Base-by-base conservation (phyloP, 2,797 vertebrate genomes). In the Antrozous pallidus region DNA sequence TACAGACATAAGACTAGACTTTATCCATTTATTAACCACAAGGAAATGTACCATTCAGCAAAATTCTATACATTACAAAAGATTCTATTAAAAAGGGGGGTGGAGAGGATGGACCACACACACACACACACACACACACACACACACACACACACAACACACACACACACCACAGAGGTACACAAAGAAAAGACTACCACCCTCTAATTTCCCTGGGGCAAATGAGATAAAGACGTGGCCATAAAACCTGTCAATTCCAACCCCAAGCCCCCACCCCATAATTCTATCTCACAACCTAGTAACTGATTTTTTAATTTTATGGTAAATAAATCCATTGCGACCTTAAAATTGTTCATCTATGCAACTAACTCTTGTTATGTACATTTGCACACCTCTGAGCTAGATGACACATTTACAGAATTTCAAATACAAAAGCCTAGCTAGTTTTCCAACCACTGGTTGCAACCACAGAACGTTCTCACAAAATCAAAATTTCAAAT, bases 1-100 rank as follows among this genome's bases (percentile, higher is more conserved):
- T 98, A 98, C 98, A 98, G 98, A 98, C 98, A 98, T 17, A 94
- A 98, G 98, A 97, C 98, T 97, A 98, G 98, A 98, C 98, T 97
- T 96, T 95, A 97, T 95, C 98, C 98, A 98, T 98, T 98, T 98
- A 98, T 98, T 97, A 98, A 98, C 98, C 98, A 93, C 98, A 98
- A 97, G 97, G 95, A 98, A 98, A 97, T 11, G 96, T 97, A 98
- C 97, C 97, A 97, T 97, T 98, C 98, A 98, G 98, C 98, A 98
- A 97, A 98, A 98, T 94, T 97, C 97, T 94, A 58, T 94, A 94
- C 96, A 97, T 96, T 97, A 93, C 74, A 93, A 94, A 95, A 33
- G 93, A 96, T 94, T 91, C 93, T 96, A 94, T 94, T 95, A 92
- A 88, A 92, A 78, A 13, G 47, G 80, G 88, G 78, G 86, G 54